These are phyloP conservation scores for Gymnogyps californianus DNA, from an alignment of 2,113 vertebrate species.

Conservation along the genomic window DNA sequence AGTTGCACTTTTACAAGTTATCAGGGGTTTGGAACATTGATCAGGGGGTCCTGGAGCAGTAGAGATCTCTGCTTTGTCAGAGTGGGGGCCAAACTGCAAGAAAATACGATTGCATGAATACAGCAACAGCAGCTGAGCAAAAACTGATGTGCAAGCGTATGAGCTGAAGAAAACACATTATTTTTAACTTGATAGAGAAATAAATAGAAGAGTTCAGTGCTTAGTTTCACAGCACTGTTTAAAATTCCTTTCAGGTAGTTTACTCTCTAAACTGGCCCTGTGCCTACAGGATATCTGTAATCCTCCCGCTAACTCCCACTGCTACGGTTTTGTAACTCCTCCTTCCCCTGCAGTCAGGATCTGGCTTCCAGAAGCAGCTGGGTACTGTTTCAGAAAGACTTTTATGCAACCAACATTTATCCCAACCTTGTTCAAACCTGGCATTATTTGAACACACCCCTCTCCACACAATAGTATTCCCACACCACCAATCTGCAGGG, in stretches of 20 bases:
- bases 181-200: not conserved
- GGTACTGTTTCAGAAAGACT: not conserved
- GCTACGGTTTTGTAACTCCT: not conserved
- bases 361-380: not conserved
- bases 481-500: not conserved
- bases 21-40: constrained; percentile 69
- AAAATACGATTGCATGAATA: not conserved
- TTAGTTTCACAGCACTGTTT: not conserved
- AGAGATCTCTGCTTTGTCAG: constrained; percentile 66
- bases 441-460: not conserved
- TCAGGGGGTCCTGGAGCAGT: constrained; percentile 75
- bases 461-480: not conserved
- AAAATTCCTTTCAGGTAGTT: not conserved
- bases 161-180: not conserved
- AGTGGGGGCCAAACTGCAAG: constrained; percentile 74
- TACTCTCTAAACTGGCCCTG: not conserved
- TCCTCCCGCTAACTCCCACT: not conserved
- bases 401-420: not conserved
- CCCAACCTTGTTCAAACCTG: not conserved
- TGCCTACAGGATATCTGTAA: not conserved
- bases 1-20: constrained; percentile 72
- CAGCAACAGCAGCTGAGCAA: not conserved
- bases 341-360: not conserved
- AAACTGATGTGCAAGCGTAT: not conserved
- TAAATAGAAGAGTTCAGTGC: not conserved